Evolutionary conservation across 2,113 vertebrate genomes (phyloP), one percentile per base, ranked within the genome.

Genomic region (Lagopus leucura): DNA sequence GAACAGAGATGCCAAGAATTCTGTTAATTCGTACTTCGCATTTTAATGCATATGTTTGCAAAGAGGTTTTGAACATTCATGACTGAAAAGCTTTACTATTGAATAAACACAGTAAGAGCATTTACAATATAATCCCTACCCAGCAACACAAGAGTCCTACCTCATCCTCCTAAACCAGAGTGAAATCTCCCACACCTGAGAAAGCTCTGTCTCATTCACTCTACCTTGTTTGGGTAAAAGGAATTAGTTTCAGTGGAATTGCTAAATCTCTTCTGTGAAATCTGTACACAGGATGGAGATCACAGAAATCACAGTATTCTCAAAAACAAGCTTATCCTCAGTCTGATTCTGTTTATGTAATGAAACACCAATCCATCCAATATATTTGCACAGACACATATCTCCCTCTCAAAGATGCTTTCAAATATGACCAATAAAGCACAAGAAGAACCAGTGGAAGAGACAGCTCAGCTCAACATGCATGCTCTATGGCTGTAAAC

Each of bases 401-500:
- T 47, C 24, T 47, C 25, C 3, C 24, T 61, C 40, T 19, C 11
- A n/a, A 6, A 58, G 55, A 13, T 24, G 38, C 32, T 36, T 42
- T 21, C 14, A 47, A 40, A 14, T 14, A 5, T 11, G 16, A 42
- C 61, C 18, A 24, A 14, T 64, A 30, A 38, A 80, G 48, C 22
- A 9, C 38, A 64, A 40, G 20, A 63, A 40, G 1, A 12, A 40
- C 4, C 17, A 55, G 8, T 7, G 13, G 6, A 24, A 40, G 25
- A 12, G 8, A 10, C 6, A 43, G n/a, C 20, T 61, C 45, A 5
- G 13, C 78, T 70, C 55, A 28, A 15, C 28, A 40, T 5, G 1
- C 10, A 18, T 0, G 1, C 24, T 28, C 27, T 3, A 0, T 1
- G 7, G n/a, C 63, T 38, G 9, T 1, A 25, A 79, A 52, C 8